A percentile compares a stretch with the other conserved stretches of the same genome.
Conservation (phyloP, 2,113 vertebrate species). For the Muscicapa adusta region DNA sequence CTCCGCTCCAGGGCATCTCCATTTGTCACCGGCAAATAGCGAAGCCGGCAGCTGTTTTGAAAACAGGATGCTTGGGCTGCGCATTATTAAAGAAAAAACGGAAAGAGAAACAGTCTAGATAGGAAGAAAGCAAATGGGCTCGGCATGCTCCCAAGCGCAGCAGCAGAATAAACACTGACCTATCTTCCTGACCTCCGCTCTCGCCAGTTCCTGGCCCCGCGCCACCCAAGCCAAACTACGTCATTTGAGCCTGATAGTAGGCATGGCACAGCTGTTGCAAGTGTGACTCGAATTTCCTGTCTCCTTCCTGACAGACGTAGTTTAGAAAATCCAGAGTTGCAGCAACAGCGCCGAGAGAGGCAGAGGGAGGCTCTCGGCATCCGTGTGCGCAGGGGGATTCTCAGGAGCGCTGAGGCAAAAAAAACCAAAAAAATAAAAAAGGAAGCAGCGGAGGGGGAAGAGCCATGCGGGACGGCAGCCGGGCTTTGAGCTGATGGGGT, state of each 20-base stretch:
- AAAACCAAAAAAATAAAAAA: background rate
- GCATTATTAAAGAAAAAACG: constrained; percentile 66
- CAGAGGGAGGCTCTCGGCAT: background rate
- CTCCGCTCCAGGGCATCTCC: background rate
- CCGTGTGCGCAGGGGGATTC: background rate
- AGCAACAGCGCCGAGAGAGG: constrained; percentile 65
- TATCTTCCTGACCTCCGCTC: constrained; percentile 76
- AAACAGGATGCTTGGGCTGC: constrained; percentile 80
- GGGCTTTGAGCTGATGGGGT: background rate
- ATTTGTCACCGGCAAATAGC: background rate
- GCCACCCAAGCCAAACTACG: constrained; percentile 75
- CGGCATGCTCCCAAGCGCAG: constrained; percentile 63
- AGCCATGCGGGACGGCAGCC: background rate
- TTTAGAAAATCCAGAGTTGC: constrained; percentile 84
- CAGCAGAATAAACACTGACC: constrained; percentile 73
- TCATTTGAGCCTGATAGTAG: constrained; percentile 78
- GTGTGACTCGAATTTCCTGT: constrained; percentile 93
- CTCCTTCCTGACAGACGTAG: constrained; percentile 88
- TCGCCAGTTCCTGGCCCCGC: constrained; percentile 72
- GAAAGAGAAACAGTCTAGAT: constrained; percentile 75
- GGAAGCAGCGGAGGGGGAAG: background rate
- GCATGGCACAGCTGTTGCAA: constrained; percentile 78
- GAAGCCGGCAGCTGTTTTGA: constrained; percentile 72
- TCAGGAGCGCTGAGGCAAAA: background rate
- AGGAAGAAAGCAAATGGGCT: constrained; percentile 71